A percentile compares a stretch with the other conserved stretches of the same genome.
phyloP scores from a whole-genome alignment of 2,113 vertebrate genomes.

The Nothobranchius kuhntae region DNA sequence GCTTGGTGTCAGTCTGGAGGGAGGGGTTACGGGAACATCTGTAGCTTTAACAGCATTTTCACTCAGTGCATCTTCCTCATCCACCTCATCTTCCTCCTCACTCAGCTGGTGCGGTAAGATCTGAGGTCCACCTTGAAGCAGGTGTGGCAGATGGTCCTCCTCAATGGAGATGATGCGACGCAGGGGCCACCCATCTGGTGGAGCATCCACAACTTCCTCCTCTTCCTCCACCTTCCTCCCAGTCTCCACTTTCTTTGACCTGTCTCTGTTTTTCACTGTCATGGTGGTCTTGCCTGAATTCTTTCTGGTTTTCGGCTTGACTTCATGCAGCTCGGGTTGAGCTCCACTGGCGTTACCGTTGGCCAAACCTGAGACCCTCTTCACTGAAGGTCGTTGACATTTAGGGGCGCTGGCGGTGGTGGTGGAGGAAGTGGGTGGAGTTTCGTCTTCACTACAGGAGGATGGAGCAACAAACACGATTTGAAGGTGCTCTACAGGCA shows the following conservation, averaged over 20 bases:
- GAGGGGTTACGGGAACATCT: neutral
- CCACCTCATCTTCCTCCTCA: constrained; percentile 75
- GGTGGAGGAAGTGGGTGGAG: neutral
- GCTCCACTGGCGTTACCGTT: constrained; percentile 51
- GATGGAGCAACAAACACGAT: constrained; percentile 77
- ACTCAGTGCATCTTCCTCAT: constrained; percentile 35
- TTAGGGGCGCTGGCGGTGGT: constrained; percentile 29
- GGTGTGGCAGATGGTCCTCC: constrained; percentile 89
- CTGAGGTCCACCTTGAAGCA: constrained; percentile 78
- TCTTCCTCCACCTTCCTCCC: constrained; percentile 23
- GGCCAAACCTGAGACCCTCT: constrained; percentile 64
- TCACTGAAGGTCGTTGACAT: constrained; percentile 46
- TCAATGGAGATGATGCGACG: constrained; percentile 93
- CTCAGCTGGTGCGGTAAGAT: constrained; percentile 76
- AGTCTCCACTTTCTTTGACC: constrained; percentile 47
- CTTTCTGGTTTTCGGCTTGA: constrained; percentile 46
- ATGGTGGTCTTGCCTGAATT: neutral
- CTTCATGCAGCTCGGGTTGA: constrained; percentile 12
- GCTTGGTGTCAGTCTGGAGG: neutral
- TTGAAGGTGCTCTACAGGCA: constrained; percentile 76
- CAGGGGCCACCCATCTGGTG: constrained; percentile 70
- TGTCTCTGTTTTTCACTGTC: constrained; percentile 16
- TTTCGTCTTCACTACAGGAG: constrained; percentile 70
- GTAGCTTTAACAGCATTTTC: constrained; percentile 17
- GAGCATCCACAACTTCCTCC: constrained; percentile 57